Conservation (phyloP, 2,113 vertebrate genomes). For the Oostethus manadensis region DNA sequence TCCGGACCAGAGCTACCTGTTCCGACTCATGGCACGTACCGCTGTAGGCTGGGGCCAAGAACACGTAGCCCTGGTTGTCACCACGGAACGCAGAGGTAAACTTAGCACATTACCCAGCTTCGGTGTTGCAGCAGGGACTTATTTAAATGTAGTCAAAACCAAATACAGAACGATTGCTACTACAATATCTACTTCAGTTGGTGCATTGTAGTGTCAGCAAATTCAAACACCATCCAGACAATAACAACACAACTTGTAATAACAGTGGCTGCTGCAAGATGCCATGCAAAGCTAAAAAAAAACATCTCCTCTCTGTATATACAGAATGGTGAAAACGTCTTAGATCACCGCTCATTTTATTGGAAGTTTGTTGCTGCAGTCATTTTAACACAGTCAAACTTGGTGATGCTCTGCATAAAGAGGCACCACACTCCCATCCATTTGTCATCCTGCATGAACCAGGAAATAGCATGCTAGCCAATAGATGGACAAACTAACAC, state of each 20-base stretch:
- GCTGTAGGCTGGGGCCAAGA: conserved; percentile 89
- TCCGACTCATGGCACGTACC: conserved; percentile 85
- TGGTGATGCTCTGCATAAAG: too few relatives aligned
- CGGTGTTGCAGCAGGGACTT: too few relatives aligned
- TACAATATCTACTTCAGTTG: neutral
- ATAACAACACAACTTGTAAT: neutral
- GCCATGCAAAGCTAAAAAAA: neutral
- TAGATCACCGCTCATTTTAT: too few relatives aligned
- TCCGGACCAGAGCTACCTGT: conserved; percentile 83
- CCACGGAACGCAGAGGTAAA: conserved; percentile 90
- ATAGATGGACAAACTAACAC: too few relatives aligned
- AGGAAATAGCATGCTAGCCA: too few relatives aligned
- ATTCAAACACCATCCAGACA: neutral
- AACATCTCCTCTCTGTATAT: neutral
- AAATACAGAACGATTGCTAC: neutral
- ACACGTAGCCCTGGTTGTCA: conserved; percentile 87
- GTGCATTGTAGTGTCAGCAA: neutral
- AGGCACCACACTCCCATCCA: too few relatives aligned
- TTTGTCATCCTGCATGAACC: too few relatives aligned
- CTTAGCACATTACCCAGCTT: neutral
- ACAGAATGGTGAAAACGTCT: too few relatives aligned
- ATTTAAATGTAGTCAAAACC: neutral
- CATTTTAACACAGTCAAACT: too few relatives aligned
- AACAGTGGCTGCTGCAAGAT: neutral
- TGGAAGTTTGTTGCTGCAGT: too few relatives aligned